A percentile compares a stretch with the other conserved stretches of the same genome.
phyloP scores from a whole-genome alignment of 2,797 vertebrate genomes.

The Siniperca obscura region DNA sequence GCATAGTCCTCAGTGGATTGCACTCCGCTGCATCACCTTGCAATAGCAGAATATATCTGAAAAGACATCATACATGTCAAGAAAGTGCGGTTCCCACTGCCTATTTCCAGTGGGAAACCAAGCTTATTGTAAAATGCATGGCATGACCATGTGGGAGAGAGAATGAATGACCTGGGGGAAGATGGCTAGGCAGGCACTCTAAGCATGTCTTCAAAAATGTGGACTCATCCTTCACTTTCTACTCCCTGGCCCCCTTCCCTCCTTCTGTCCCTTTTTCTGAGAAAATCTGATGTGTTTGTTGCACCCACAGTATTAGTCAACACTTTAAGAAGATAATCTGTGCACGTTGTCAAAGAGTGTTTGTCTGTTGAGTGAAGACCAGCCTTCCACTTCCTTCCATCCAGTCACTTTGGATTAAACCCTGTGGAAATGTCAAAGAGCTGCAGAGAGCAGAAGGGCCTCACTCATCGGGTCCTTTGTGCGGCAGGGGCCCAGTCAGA shows the following conservation, averaged over 20 bases:
- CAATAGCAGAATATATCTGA: conserved; percentile 26
- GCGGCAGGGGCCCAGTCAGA: conserved; percentile 48
- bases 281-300: conserved; percentile 45
- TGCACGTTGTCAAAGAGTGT: conserved; percentile 63
- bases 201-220: conserved; percentile 74
- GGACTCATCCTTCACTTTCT: conserved; percentile 52
- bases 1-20: not conserved
- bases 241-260: conserved; percentile 27
- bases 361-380: conserved; percentile 73
- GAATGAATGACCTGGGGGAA: conserved; percentile 73
- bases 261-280: conserved; percentile 23
- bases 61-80: conserved; percentile 33
- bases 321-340: conserved; percentile 61
- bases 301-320: conserved; percentile 60
- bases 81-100: conserved; percentile 32
- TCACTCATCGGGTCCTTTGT: conserved; percentile 70
- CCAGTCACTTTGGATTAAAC: conserved; percentile 68
- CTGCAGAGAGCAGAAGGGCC: conserved; percentile 58
- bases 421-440: conserved; percentile 59
- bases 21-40: conserved; percentile 23
- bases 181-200: conserved; percentile 63
- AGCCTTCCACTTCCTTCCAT: conserved; percentile 66
- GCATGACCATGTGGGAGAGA: conserved; percentile 71
- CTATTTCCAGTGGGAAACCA: conserved; percentile 58
- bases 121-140: conserved; percentile 68